Conservation (phyloP, 2,113 vertebrate species). For the Passer montanus region DNA sequence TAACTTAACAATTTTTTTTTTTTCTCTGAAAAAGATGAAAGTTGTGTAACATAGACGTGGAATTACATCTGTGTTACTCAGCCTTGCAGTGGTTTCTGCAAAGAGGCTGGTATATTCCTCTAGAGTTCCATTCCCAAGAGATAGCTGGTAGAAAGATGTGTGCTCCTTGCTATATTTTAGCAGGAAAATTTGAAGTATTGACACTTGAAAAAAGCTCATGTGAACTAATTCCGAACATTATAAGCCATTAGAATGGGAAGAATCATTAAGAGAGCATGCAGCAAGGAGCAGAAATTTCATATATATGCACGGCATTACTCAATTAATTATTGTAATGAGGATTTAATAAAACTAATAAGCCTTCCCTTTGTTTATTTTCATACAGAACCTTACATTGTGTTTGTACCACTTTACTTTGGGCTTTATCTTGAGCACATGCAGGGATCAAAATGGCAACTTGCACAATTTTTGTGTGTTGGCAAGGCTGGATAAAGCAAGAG, state of each 20-base stretch:
- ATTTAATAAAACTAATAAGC: background rate
- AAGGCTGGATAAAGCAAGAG: background rate
- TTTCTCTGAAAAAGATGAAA: background rate
- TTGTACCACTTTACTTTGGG: background rate
- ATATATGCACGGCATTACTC: background rate
- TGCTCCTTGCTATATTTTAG: background rate
- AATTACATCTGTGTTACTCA: background rate
- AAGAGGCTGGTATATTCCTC: background rate
- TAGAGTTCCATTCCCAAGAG: background rate
- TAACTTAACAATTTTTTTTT: background rate
- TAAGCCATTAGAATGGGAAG: background rate
- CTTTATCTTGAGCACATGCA: background rate
- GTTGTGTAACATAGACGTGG: background rate
- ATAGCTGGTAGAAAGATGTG: background rate
- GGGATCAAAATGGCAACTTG: fast-evolving
- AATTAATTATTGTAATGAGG: background rate
- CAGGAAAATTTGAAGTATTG: background rate
- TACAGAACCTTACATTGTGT: background rate
- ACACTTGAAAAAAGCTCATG: background rate
- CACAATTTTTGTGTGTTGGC: fast-evolving
- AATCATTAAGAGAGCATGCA: background rate
- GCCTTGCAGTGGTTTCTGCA: background rate
- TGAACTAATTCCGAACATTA: background rate
- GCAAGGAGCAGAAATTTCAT: background rate
- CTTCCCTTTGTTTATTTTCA: background rate